Evolutionary conservation across 1,140 invertebrate species (phyloP), one percentile per base, ranked within the genome.

Genomic region (Apis dorsata): DNA sequence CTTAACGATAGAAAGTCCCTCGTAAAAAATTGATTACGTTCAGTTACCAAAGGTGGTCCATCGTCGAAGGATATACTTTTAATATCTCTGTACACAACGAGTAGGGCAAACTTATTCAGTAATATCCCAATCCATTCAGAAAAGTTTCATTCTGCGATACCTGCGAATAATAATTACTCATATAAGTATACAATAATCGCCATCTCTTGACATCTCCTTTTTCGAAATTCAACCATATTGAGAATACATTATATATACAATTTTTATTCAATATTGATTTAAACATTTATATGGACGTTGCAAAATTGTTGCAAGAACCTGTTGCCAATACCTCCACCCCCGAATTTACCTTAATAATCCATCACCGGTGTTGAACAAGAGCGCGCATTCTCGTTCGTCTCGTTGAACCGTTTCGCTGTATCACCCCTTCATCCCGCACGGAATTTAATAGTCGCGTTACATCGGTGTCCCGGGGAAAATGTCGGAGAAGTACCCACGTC

Each of bases 381-480:
- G 7, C 44, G 13, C 68, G 10, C 49, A 11, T 0, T 24, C 24
- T 24, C 34, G 34, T 3, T 34, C 19, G n/a, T n/a, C 11, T 70
- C 10, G 21, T 70, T 70, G 55, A 71, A 73, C 28, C 53, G 19
- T 24, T 10, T 1, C 21, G 24, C 57, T 57, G 59, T 57, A 57
- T 69, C 21, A 15, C 13, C 9, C 9, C 1, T 24, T n/a, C 5
- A 59, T 15, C 59, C 59, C 49, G 13, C 2, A 1, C 34, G 65
- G 76, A 78, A 78, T 71, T 71, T 79, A 71, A 71, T 74, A 57
- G 24, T 62, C n/a, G 69, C 57, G 21, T 66, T 63, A 75, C 28
- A 44, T 34, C n/a, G 59, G 51, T 19, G 34, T 21, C n/a, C 21
- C 49, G 34, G 34, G 34, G 73, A 17, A 79, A 72, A 80, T n/a